These are phyloP conservation scores for Nipponacmea schrenckii DNA, from an alignment of 2,888 invertebrate species.

Conservation along the genomic window DNA sequence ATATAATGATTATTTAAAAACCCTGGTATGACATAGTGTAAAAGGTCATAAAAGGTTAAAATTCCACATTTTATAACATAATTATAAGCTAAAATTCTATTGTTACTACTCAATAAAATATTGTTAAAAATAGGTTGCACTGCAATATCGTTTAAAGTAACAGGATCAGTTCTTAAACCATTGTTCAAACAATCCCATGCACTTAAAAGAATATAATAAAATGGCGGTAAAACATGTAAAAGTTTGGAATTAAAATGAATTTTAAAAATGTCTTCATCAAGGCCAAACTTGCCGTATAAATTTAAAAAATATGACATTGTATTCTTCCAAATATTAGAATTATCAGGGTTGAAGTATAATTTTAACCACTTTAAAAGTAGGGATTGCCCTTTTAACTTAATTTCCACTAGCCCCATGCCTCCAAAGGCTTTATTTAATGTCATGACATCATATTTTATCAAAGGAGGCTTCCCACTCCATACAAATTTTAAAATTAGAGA, in stretches of 20 bases:
- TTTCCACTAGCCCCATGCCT: neutral
- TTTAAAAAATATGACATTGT: neutral
- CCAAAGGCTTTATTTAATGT: neutral
- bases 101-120: neutral
- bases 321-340: neutral
- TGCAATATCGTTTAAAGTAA: neutral
- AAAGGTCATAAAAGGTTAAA: neutral
- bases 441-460: neutral
- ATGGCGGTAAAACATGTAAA: neutral
- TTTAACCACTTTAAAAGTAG: neutral
- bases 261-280: neutral
- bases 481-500: neutral
- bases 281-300: neutral
- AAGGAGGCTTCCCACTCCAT: neutral
- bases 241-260: neutral
- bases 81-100: neutral
- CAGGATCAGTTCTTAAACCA: neutral
- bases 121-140: neutral
- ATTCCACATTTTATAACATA: neutral
- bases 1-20: neutral
- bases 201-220: neutral
- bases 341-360: neutral
- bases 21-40: neutral
- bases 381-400: neutral
- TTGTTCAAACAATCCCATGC: neutral